Evolutionary conservation across 2,113 vertebrate species (phyloP).

Genomic region (Centropus unirufus): DNA sequence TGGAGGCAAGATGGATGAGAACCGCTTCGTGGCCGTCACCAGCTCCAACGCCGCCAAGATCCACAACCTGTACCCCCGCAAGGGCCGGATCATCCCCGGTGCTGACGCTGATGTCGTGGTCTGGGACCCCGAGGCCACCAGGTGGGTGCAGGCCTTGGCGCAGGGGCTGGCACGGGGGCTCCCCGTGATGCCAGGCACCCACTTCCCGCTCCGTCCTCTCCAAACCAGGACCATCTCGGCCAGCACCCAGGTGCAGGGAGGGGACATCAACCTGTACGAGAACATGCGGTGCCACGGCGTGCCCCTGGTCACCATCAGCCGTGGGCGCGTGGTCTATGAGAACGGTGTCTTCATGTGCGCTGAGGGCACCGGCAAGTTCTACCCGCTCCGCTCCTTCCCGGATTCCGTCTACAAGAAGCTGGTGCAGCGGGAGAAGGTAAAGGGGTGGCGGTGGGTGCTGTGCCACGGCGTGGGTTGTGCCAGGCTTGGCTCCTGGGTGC

Average conservation of each 20-base stretch:
- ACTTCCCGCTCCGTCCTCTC: rapidly evolving
- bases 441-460: rapidly evolving
- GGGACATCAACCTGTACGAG: constrained; percentile 93
- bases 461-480: no score
- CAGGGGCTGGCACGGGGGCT: not conserved
- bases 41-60: constrained; percentile 97
- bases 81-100: constrained; percentile 93
- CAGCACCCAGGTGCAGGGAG: constrained; percentile 92
- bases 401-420: constrained; percentile 98
- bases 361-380: constrained; percentile 93
- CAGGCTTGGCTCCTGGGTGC: not conserved
- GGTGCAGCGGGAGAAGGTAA: constrained; percentile 96
- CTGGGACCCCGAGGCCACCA: constrained; percentile 96
- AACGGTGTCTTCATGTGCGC: constrained; percentile 95
- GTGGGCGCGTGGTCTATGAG: constrained; percentile 93
- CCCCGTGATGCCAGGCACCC: rapidly evolving
- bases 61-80: constrained; percentile 96
- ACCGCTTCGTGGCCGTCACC: constrained; percentile 95
- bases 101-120: constrained; percentile 95
- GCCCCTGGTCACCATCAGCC: constrained; percentile 94
- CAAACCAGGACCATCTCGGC: constrained; percentile 88
- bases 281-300: constrained; percentile 93
- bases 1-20: constrained; percentile 97
- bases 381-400: constrained; percentile 92
- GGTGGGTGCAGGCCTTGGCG: constrained; percentile 70